A percentile compares a stretch with the other conserved stretches of the same genome.
phyloP scores from a whole-genome alignment of 2,113 vertebrate species.

The Campylorhamphus procurvoides region DNA sequence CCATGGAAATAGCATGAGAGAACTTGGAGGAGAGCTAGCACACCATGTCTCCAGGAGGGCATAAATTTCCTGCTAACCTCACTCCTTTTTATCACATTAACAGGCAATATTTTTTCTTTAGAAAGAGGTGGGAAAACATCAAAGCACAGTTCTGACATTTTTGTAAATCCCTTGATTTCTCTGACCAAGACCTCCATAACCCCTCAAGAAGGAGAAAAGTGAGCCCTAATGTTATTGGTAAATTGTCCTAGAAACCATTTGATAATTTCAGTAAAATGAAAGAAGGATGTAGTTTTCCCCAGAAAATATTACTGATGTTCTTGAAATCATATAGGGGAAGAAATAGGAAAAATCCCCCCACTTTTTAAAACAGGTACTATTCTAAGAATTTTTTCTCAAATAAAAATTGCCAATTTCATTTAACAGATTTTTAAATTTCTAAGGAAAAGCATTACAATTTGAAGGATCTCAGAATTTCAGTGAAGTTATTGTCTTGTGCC shows the following conservation, averaged over 20 bases:
- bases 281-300: neutral
- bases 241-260: constrained; percentile 18
- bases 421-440: neutral
- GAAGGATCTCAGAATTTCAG: neutral
- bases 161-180: constrained; percentile 11
- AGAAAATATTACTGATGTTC: neutral
- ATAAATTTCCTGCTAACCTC: constrained; percentile 44
- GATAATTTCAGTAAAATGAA: neutral
- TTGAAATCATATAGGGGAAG: neutral
- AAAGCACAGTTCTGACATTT: constrained; percentile 38
- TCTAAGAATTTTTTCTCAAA: neutral
- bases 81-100: constrained; percentile 47
- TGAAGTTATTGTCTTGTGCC: neutral
- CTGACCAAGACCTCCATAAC: neutral
- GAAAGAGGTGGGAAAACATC: constrained; percentile 40
- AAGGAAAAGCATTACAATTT: neutral
- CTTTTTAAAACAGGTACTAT: neutral
- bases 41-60: constrained; percentile 32
- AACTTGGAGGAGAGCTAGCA: constrained; percentile 38
- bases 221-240: neutral
- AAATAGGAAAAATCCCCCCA: neutral
- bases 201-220: neutral
- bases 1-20: constrained; percentile 56
- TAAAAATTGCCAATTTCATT: neutral
- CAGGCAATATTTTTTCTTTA: constrained; percentile 21